Percentiles rank a stretch among this genome's conserved stretches.
Evolutionary conservation across 2,113 vertebrate species (phyloP).

Genomic region (Bambusicola thoracicus): DNA sequence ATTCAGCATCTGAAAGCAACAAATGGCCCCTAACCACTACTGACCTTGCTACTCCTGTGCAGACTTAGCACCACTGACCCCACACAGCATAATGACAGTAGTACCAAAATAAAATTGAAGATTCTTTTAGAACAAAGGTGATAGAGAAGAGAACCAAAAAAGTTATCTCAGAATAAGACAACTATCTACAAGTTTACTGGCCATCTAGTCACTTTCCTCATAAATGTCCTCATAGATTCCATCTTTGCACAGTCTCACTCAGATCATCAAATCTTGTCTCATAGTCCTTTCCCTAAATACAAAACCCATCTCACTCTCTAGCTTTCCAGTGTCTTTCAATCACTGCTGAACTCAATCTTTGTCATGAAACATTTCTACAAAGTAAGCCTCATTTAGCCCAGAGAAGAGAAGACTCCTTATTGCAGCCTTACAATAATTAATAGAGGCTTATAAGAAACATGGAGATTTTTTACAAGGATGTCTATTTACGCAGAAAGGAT

Average conservation of each 20-base stretch:
- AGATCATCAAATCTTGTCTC: background rate
- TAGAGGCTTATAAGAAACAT: background rate
- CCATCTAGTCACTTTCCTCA: background rate
- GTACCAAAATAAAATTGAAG: background rate
- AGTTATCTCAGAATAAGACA: background rate
- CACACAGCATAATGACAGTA: background rate
- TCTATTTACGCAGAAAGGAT: background rate
- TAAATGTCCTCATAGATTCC: background rate
- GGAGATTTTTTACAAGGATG: background rate
- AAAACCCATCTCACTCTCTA: background rate
- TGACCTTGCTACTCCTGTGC: background rate
- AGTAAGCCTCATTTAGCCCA: background rate
- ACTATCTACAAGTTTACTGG: background rate
- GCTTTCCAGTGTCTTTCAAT: background rate
- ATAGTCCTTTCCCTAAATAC: background rate
- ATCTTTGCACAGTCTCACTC: background rate
- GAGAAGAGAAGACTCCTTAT: background rate
- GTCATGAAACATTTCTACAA: background rate
- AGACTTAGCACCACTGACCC: background rate
- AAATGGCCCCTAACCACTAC: background rate
- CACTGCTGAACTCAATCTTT: background rate
- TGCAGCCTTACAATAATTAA: background rate
- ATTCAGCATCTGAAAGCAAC: background rate
- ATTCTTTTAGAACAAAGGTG: background rate
- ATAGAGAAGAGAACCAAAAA: background rate